Base-by-base conservation (phyloP, 2,888 invertebrate genomes). In the Acleris holmiana region DNA sequence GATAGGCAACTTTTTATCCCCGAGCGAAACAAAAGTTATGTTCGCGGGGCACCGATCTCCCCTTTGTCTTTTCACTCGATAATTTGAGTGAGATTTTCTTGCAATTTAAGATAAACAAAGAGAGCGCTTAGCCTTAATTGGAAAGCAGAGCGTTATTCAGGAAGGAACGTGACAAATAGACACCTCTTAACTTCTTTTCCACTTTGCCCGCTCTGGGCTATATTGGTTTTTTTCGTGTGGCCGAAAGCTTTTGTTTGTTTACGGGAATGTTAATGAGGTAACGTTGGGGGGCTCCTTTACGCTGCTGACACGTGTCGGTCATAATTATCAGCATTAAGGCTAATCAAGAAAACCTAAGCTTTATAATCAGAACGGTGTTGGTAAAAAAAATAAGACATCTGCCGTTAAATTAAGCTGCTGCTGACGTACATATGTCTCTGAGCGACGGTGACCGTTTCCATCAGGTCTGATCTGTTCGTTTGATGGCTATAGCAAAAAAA, bases 21-120 rank as follows among this genome's bases (percentile, higher is more conserved):
- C 77, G 76, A 78, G 77, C 84, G 84, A 82, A 88, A 86, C 89
- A 87, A 88, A 90, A 90, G 89, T 89, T 89, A 85, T 86, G 84
- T 86, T 86, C 83, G 75, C 80, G 83, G 84, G 77, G 80, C 82
- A 80, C 83, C 83, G 82, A 84, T 84, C 87, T 85, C 89, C 89
- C 84, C 88, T 87, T 85, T 86, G 88, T 88, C 86, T 88, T 88
- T 86, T 84, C 81, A 85, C 89, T 84, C 90, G 91, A 92, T 91
- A 91, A 92, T 92, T 92, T 91, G 92, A 92, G 92, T 91, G 91
- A 92, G 91, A 92, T 91, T 92, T 90, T 88, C 92, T 92, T 91
- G 91, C 92, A 91, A 91, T 91, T 91, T 91, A 91, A 92, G 91
- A 92, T 92, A 92, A 92, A 92, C 92, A 92, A 92, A 91, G 91